phyloP scores from a whole-genome alignment of 1,140 invertebrate species.

The Drosophila subobscura region DNA sequence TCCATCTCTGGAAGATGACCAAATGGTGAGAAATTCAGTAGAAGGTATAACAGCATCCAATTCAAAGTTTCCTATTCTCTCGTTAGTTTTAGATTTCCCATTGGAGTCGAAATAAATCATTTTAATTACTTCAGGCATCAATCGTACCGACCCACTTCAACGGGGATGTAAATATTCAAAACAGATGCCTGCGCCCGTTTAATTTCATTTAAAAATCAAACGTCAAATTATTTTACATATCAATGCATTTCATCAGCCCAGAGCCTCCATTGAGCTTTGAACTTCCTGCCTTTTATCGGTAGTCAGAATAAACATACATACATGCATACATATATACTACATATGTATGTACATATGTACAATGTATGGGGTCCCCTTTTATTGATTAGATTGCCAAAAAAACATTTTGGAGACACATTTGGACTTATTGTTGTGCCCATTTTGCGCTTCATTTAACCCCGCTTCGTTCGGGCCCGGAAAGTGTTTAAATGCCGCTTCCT shows the following conservation, averaged over 20 bases:
- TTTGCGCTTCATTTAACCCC: constrained; percentile 74
- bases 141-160: background rate
- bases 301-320: constrained; percentile 5
- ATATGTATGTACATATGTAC: no score
- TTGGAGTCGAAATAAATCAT: background rate
- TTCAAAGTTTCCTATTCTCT: no score
- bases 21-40: no score
- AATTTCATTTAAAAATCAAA: constrained; percentile 77
- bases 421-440: constrained; percentile 64
- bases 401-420: constrained; percentile 57
- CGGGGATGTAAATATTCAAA: constrained; percentile 13
- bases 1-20: background rate
- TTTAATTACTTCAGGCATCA: constrained; percentile 30
- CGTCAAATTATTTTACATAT: constrained; percentile 75
- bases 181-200: constrained; percentile 41
- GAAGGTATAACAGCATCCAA: background rate
- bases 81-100: background rate
- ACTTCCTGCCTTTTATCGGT: constrained; percentile 32
- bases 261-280: constrained; percentile 16
- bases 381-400: constrained; percentile 67
- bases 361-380: constrained; percentile 38
- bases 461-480: constrained; percentile 50
- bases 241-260: constrained; percentile 57
- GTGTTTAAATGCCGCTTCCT: constrained; percentile 71
- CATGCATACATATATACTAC: no score